Evolutionary conservation across 2,113 vertebrate genomes (phyloP), one percentile per base, ranked within the genome.

Genomic region (Rhineura floridana): DNA sequence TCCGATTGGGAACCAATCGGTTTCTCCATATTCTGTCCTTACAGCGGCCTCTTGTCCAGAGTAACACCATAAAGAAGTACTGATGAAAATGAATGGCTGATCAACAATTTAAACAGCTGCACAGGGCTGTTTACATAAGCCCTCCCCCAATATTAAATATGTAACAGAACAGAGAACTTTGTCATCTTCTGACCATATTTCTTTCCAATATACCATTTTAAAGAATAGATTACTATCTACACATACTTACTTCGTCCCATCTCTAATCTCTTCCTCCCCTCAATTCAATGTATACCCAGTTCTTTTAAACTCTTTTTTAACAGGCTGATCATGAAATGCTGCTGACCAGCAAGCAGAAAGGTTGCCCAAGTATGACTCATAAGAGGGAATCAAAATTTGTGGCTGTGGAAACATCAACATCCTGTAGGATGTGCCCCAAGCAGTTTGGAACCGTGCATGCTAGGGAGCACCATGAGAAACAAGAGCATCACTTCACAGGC

Each of bases 371-470:
- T 87, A 73, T 86, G 59, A 69, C 55, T 85, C 86, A 87, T 36
- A 84, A 91, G 80, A 91, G 80, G 39, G 92, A 86, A 81, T 59
- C 82, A 59, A 90, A 55, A 17, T 84, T 84, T 39, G 67, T 77
- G 42, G 77, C 90, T n/a, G 82, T n/a, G 83, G 79, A 91, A 87
- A 87, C 84, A 83, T 81, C 75, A 9, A 83, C 77, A 28, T 87
- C 87, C 13, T 94, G 87, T 36, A 81, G 92, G 48, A 91, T 92
- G 89, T 94, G 91, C 89, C 81, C 81, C 42, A 91, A 59, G 77
- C 36, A n/a, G 28, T 94, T 94, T 88, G 89, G 85, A 91, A 91
- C 86, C 13, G 50, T 69, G 39, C 55, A 90, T 9, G 46, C 81
- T 36, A 3, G 9, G 67, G 91, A 95, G 73, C 88, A 87, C 30